Percentiles rank a stretch among this genome's conserved stretches.
Evolutionary conservation across 2,113 vertebrate species (phyloP).

Genomic region (Phodopus roborovskii): DNA sequence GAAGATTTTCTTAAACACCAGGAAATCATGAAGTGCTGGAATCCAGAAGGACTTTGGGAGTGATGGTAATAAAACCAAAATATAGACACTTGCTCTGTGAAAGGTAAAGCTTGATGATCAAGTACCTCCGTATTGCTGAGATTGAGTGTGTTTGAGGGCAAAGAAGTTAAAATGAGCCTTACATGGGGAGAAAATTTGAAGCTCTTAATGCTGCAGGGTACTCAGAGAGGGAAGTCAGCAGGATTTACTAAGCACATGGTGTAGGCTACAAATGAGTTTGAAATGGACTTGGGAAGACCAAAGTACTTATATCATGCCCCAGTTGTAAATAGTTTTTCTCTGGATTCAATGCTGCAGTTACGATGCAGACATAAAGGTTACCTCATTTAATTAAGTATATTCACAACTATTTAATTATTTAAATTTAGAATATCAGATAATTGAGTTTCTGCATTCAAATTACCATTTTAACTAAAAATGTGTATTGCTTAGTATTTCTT

Average conservation of each 20-base stretch:
- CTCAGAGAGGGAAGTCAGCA: background rate
- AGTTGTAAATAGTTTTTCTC: background rate
- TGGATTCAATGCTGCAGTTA: conserved; percentile 4
- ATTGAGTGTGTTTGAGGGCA: background rate
- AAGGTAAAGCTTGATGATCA: background rate
- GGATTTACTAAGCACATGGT: background rate
- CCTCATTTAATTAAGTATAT: conserved; percentile 23
- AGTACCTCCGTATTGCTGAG: background rate
- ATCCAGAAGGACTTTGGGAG: background rate
- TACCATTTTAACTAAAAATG: conserved; percentile 21
- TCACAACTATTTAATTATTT: conserved; percentile 52
- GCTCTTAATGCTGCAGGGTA: background rate
- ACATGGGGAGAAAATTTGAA: background rate
- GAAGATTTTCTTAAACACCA: background rate
- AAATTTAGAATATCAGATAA: conserved; percentile 14
- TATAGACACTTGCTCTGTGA: background rate
- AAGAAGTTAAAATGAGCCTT: background rate
- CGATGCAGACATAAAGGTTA: background rate
- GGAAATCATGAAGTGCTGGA: background rate
- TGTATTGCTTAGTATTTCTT: conserved; percentile 22
- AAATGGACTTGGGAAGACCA: background rate
- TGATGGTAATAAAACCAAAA: background rate
- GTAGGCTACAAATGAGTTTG: background rate
- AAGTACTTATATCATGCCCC: conserved; percentile 2
- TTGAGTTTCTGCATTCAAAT: background rate